Conservation (phyloP, 1,140 invertebrate genomes). For the Procambarus virginalis region DNA sequence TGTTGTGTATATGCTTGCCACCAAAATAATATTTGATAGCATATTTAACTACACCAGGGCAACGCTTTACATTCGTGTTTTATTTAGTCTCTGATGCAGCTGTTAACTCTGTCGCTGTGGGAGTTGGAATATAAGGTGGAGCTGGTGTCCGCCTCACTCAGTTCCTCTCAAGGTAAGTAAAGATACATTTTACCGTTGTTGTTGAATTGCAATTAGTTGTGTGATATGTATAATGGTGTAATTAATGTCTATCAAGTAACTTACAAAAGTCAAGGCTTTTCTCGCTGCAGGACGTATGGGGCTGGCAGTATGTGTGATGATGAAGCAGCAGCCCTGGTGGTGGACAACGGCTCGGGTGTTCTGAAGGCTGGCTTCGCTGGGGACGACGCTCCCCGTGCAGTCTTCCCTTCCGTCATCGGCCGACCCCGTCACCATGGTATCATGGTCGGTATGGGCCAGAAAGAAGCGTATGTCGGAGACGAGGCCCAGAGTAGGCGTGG, state of each 20-base stretch:
- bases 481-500: slow-evolving; percentile 94
- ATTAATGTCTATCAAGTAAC: not conserved
- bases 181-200: not conserved
- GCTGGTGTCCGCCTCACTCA: not conserved
- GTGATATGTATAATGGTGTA: not conserved
- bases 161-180: not conserved
- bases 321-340: not conserved
- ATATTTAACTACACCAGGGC: not conserved
- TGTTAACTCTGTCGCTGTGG: not conserved
- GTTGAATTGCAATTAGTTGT: not conserved
- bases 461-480: slow-evolving; percentile 92
- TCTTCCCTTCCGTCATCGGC: slow-evolving; percentile 87
- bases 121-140: not conserved
- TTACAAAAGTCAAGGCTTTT: not conserved
- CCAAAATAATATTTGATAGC: not conserved
- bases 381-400: slow-evolving; percentile 94
- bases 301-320: not conserved
- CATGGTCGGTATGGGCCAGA: slow-evolving; percentile 97
- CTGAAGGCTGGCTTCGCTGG: slow-evolving; percentile 78
- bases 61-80: not conserved
- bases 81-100: not conserved
- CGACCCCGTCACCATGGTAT: slow-evolving; percentile 81
- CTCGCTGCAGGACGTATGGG: too few species aligned
- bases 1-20: not conserved
- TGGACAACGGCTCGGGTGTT: not conserved